phyloP scores from a whole-genome alignment of 2,888 invertebrate genomes.

The Pseudolycoriella hygida region DNA sequence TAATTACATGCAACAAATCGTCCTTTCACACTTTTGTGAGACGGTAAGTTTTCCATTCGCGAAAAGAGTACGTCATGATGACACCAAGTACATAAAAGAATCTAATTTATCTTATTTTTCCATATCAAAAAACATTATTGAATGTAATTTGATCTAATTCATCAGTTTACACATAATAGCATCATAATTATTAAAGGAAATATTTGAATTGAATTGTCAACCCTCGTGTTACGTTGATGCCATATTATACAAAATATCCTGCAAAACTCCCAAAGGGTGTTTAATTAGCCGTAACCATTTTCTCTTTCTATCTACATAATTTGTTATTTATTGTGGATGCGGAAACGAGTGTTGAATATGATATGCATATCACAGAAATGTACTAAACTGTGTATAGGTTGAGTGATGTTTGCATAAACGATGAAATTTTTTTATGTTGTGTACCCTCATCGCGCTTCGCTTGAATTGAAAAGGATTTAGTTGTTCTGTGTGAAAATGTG shows the following conservation, averaged over 20 bases:
- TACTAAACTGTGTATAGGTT: neutral
- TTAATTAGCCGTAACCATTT: slow-evolving; percentile 1
- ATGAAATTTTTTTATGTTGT: neutral
- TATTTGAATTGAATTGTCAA: neutral
- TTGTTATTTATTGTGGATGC: neutral
- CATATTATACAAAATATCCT: no score
- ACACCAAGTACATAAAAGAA: no score
- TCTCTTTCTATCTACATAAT: neutral
- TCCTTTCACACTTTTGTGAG: no score
- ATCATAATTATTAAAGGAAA: neutral
- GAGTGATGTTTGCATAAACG: neutral
- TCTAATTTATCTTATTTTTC: no score
- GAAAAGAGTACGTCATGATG: no score
- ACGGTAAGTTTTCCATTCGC: no score
- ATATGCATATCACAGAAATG: neutral
- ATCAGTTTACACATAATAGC: slow-evolving; percentile 1
- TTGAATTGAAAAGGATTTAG: neutral
- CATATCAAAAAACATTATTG: slow-evolving; percentile 2
- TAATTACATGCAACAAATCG: no score
- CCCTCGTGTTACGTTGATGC: neutral
- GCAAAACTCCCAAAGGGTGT: neutral
- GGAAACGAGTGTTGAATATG: neutral
- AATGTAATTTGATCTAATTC: slow-evolving; percentile 13
- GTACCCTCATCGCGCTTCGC: slow-evolving; percentile 1
- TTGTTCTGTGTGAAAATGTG: neutral